A percentile compares a stretch with the other conserved stretches of the same genome.
These are phyloP conservation scores for Ailurus styani DNA, from an alignment of 2,113 vertebrate species.

Conservation along the genomic window DNA sequence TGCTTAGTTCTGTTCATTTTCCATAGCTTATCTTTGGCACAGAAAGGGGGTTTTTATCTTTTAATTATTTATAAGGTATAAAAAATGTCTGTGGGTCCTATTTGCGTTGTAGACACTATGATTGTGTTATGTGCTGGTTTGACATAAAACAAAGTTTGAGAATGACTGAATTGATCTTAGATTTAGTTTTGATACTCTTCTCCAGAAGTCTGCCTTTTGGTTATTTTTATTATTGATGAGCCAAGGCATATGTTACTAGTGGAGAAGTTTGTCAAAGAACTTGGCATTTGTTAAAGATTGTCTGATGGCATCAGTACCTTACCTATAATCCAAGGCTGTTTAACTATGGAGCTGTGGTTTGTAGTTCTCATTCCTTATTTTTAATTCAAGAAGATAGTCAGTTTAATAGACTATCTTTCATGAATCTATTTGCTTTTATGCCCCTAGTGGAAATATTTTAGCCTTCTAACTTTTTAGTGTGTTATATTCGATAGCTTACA, in stretches of 20 bases:
- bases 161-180: not conserved
- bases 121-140: not conserved
- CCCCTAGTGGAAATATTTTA: not conserved
- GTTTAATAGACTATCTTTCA: not conserved
- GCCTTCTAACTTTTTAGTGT: not conserved
- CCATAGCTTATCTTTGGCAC: not conserved
- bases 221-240: not conserved
- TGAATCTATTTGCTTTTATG: not conserved
- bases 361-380: not conserved
- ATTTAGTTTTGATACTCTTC: not conserved
- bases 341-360: not conserved
- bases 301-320: not conserved
- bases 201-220: not conserved
- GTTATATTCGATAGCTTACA: not conserved
- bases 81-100: not conserved
- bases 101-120: not conserved
- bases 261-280: not conserved
- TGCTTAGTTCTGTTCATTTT: slow-evolving; percentile 8
- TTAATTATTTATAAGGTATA: slow-evolving; percentile 24
- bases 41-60: not conserved
- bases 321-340: not conserved
- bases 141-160: not conserved
- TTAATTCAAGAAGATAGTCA: not conserved
- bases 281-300: not conserved
- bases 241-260: not conserved